Evolutionary conservation across 2,888 invertebrate genomes (phyloP).

Genomic region (Lamellibrachia satsuma): DNA sequence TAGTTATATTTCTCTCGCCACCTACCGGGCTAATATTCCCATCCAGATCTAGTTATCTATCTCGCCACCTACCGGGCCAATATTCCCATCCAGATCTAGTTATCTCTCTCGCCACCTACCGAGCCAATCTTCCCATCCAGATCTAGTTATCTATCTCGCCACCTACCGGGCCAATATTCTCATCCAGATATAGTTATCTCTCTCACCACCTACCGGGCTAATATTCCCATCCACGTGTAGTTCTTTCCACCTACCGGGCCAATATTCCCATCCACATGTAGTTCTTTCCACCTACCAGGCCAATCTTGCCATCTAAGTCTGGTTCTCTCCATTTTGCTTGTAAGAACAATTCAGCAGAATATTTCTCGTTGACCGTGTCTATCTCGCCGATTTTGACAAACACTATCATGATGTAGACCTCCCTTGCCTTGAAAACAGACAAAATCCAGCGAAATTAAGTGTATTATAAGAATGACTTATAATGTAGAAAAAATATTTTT

Average conservation of each 20-base stretch:
- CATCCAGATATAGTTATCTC: not conserved
- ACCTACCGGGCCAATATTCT: not conserved
- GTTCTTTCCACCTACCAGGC: not conserved
- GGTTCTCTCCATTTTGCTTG: slow-evolving; percentile 39
- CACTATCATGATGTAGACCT: slow-evolving; percentile 19
- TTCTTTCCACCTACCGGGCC: not conserved
- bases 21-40: not conserved
- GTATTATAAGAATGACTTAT: not conserved
- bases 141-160: not conserved
- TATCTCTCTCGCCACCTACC: not conserved
- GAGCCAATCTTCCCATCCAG: not conserved
- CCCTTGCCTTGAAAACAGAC: not conserved
- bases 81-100: not conserved
- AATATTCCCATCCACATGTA: not conserved
- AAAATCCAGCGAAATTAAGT: not conserved
- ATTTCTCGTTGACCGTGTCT: slow-evolving; percentile 40
- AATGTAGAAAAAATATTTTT: not conserved
- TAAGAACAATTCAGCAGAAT: slow-evolving; percentile 37
- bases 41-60: not conserved
- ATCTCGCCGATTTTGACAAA: slow-evolving; percentile 40
- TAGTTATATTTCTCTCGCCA: not conserved
- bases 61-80: not conserved
- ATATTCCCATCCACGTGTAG: not conserved
- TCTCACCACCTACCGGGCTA: not conserved
- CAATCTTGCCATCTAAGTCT: slow-evolving; percentile 17